These are phyloP conservation scores for Gila orcuttii DNA, from an alignment of 2,113 vertebrate genomes.

Conservation along the genomic window DNA sequence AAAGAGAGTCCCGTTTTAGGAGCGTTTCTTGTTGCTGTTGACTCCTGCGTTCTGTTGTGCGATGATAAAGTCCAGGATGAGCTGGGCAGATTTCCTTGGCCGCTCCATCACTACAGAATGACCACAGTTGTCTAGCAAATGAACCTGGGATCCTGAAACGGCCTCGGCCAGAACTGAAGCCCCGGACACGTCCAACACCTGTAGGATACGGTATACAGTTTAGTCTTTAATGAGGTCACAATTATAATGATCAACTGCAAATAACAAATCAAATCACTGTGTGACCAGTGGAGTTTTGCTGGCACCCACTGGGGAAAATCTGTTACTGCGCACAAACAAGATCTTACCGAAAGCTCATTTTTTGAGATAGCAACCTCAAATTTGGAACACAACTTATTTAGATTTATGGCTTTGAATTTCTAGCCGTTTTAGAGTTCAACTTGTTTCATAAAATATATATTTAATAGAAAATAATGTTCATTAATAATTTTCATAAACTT, in stretches of 20 bases:
- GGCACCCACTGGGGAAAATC: too few species aligned
- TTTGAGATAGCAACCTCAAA: too few species aligned
- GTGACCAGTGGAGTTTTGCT: too few species aligned
- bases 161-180: constrained; percentile 77
- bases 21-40: constrained; percentile 80
- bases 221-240: background rate
- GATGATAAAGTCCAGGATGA: constrained; percentile 84
- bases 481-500: too few species aligned
- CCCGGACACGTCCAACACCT: constrained; percentile 92
- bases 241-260: background rate
- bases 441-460: too few species aligned
- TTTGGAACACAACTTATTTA: too few species aligned
- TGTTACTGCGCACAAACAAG: too few species aligned
- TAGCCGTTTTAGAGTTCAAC: too few species aligned
- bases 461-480: too few species aligned
- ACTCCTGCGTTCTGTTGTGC: constrained; percentile 70
- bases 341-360: too few species aligned
- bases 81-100: constrained; percentile 86
- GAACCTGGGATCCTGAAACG: constrained; percentile 80
- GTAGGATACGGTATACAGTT: background rate
- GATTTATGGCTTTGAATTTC: too few species aligned
- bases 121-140: constrained; percentile 90
- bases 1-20: constrained; percentile 45
- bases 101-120: constrained; percentile 89
- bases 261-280: too few species aligned